Evolutionary conservation across 2,888 invertebrate species (phyloP), one percentile per base, ranked within the genome.

Genomic region (Drosophila subquinaria): DNA sequence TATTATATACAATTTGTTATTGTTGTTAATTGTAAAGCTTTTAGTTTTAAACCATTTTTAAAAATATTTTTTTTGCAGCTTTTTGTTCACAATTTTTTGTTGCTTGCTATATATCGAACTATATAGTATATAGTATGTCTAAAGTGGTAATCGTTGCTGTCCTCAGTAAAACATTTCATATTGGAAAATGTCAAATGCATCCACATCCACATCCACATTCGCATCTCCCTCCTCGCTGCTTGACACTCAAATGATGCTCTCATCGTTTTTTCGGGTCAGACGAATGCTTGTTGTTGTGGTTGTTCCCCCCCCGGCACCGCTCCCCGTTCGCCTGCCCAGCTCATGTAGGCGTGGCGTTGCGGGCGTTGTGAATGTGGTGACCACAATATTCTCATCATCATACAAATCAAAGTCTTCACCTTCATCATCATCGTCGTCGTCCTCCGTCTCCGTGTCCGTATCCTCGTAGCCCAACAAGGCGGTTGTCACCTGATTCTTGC

Each of bases 381-480:
- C 92, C 9, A 93, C 92, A 78, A 93, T 93, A 59, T 92, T 92
- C 69, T 93, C 93, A 79, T 93, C 93, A 62, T 92, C 93, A 65
- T 93, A 93, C 69, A 92, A 88, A 79, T 93, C 93, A 56, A 93
- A 92, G 81, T 93, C 93, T 72, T 92, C 92, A 63, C 90, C 92
- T 43, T 92, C 91, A 61, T 92, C 92, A 33, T 90, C 90, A 4
- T 86, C 87, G 2, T 90, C 90, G 2, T 91, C 92, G n/a, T 92
- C 91, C 40, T 92, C 92, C 36, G 91, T 90, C 13, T 92, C 91
- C 45, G 79, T 85, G 38, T 92, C 93, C 55, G 94, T 84, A 40
- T 92, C 93, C 65, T 94, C 94, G 20, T 91, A 91, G 66, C 94
- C 94, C 4, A 96, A 94, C 11, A 95, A 92, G 0, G 94, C 94